These are phyloP conservation scores for Caenorhabditis brenneri DNA, from an alignment of 1,140 invertebrate genomes.

Conservation along the genomic window DNA sequence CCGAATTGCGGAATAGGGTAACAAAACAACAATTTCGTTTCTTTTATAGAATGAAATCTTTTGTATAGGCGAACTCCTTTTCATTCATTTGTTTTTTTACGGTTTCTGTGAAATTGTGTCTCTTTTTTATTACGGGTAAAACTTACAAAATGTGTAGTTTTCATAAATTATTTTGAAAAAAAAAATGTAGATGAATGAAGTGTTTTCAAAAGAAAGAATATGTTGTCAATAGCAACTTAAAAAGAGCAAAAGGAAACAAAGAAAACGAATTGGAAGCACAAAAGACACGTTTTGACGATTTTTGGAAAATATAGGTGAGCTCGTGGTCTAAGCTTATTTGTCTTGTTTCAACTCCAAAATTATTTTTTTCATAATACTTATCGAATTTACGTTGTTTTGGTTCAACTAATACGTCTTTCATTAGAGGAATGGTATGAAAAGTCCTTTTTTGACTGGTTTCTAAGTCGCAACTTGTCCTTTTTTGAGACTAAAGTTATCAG, in stretches of 20 bases:
- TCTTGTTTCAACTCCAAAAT: too few relatives aligned
- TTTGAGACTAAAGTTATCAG: too few relatives aligned
- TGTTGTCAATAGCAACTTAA: not conserved
- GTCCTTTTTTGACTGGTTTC: too few relatives aligned
- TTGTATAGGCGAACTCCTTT: not conserved
- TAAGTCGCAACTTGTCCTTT: too few relatives aligned
- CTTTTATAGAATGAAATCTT: conserved; percentile 17
- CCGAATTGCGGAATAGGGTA: not conserved
- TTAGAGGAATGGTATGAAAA: too few relatives aligned
- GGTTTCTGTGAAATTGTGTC: not conserved
- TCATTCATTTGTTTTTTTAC: not conserved
- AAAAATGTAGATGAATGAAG: not conserved
- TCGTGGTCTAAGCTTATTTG: too few relatives aligned
- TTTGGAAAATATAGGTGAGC: too few relatives aligned
- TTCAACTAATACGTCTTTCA: too few relatives aligned
- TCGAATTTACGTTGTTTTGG: too few relatives aligned
- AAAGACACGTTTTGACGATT: too few relatives aligned
- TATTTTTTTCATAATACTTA: too few relatives aligned
- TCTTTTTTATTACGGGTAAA: not conserved
- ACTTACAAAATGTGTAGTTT: not conserved
- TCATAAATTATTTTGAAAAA: not conserved
- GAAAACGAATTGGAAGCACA: not conserved
- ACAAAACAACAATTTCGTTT: conserved; percentile 8
- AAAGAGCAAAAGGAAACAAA: not conserved
- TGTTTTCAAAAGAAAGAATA: not conserved